Base-by-base conservation (phyloP, 1,140 invertebrate species). In the Bombus consobrinus region DNA sequence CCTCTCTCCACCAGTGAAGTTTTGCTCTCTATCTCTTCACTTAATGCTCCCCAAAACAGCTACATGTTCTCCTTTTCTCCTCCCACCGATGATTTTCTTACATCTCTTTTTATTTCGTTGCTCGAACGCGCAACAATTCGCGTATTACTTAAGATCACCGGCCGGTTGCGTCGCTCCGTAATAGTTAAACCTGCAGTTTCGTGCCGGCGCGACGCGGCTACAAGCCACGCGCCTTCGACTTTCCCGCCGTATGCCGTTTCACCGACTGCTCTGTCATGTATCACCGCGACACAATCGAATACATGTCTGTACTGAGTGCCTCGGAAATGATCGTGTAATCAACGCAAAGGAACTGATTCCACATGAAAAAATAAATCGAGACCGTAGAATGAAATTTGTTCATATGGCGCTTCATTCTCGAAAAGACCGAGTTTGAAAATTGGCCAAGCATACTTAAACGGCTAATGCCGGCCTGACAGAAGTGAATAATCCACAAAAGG, bases 181-280 rank as follows among this genome's bases (percentile, higher is more conserved):
- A 87, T 88, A 86, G 87, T 87, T 89, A 81, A 81, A 89, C 85
- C 89, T 90, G 85, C 88, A 81, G 87, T 90, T 90, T 89, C 89
- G 34, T 59, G 57, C 74, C 72, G 25, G 72, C 25, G n/a, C 25
- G 28, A n/a, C 28, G 28, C 12, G 28, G 10, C 72, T n/a, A 18
- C 73, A 62, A 34, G 64, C 28, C 68, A 37, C 66, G 47, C 62
- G 47, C 22, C 68, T 32, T 41, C 15, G 4, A 89, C 66, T 88
- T 89, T 88, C 53, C 73, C 84, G 62, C 71, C 53, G 25, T 22
- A 32, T 87, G 68, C 47, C 43, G 59, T 71, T 81, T 87, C 43
- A 37, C 41, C 34, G 39, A 43, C 34, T 57, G 41, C 10, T 6
- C 47, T 53, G 47, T 53, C 47, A 53, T 53, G 18, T 53, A 22